Percentiles rank a stretch among this genome's conserved stretches.
Evolutionary conservation across 2,113 vertebrate genomes (phyloP).

Genomic region (Anhinga rufa): DNA sequence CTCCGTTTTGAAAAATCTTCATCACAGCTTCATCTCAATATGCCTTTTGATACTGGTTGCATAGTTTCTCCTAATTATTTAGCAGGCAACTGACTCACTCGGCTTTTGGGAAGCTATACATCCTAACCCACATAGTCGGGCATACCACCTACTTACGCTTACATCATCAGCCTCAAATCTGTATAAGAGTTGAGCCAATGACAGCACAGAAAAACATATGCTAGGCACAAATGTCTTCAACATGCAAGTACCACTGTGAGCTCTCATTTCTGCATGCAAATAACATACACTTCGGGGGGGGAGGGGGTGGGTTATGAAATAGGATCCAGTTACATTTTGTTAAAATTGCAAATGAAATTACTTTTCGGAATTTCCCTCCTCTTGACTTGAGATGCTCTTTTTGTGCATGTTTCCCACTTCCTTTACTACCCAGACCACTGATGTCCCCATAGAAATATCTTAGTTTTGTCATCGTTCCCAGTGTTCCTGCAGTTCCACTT

Average conservation of each 20-base stretch:
- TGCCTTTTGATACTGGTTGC: neutral
- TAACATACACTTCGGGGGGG: fast-evolving
- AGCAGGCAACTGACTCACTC: neutral
- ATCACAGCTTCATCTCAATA: neutral
- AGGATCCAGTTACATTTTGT: neutral
- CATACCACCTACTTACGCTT: too few relatives aligned
- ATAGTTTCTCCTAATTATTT: neutral
- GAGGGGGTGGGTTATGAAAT: neutral
- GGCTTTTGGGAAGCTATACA: neutral
- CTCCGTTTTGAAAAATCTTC: neutral
- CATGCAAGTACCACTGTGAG: fast-evolving
- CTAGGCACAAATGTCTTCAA: neutral
- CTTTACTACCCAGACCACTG: neutral
- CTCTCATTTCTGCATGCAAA: neutral
- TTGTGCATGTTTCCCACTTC: neutral
- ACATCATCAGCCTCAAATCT: neutral
- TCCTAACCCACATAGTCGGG: fast-evolving
- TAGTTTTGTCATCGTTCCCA: neutral
- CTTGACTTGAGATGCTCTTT: neutral
- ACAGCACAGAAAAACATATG: neutral
- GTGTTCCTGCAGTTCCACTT: neutral
- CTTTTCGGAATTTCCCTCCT: neutral
- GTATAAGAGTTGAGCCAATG: fast-evolving
- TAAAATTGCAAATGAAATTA: neutral
- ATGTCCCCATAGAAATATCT: fast-evolving